Evolutionary conservation across 2,113 vertebrate genomes (phyloP).

Genomic region (Pristiophorus japonicus): DNA sequence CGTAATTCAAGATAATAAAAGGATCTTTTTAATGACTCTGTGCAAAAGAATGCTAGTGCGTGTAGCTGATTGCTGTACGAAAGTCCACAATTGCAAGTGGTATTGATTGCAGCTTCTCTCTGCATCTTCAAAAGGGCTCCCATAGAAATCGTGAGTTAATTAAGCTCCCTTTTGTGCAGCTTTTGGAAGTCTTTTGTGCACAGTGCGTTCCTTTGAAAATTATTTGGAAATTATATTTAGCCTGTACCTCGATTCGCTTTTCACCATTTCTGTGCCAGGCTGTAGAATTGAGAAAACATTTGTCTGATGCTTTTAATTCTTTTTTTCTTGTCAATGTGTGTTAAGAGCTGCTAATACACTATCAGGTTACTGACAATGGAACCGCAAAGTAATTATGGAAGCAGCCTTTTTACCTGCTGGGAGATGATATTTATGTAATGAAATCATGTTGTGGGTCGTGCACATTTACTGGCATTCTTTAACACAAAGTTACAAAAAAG

Average conservation of each 20-base stretch:
- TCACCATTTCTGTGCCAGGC: neutral
- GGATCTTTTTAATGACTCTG: neutral
- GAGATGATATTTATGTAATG: neutral
- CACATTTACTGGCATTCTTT: neutral
- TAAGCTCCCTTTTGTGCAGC: neutral
- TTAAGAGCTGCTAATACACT: neutral
- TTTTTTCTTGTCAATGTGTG: neutral
- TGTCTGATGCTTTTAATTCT: neutral
- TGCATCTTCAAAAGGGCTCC: neutral
- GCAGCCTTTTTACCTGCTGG: neutral
- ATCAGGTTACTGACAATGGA: neutral
- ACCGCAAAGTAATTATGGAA: neutral
- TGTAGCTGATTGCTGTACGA: neutral
- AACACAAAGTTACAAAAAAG: neutral
- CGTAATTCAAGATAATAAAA: neutral
- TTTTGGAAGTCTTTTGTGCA: neutral
- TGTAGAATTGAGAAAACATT: neutral
- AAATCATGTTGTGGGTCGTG: neutral
- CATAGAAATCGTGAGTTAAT: neutral
- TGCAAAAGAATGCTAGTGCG: neutral
- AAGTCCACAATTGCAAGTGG: neutral
- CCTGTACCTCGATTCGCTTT: neutral
- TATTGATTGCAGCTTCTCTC: neutral
- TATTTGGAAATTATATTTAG: neutral
- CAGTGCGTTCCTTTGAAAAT: conserved; percentile 8